A percentile compares a stretch with the other conserved stretches of the same genome.
phyloP scores from a whole-genome alignment of 2,113 vertebrate genomes.

The Anser cygnoides region DNA sequence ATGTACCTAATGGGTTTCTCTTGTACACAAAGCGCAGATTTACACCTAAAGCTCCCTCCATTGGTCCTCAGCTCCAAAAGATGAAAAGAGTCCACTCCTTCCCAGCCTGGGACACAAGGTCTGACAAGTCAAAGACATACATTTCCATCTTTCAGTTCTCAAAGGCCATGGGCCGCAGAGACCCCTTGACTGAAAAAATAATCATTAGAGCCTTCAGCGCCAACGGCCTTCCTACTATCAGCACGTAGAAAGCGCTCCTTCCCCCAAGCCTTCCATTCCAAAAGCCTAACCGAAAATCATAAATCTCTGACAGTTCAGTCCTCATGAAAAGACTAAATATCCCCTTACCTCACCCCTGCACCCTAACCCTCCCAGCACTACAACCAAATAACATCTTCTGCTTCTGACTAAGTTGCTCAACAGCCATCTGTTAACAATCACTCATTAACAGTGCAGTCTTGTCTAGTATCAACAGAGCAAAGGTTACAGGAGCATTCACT shows the following conservation, averaged over 20 bases:
- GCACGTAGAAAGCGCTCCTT: not conserved
- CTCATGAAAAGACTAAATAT: slow-evolving; percentile 52
- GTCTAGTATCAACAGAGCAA: slow-evolving; percentile 75
- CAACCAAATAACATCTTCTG: slow-evolving; percentile 41
- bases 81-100: not conserved
- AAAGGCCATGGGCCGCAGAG: slow-evolving; percentile 9
- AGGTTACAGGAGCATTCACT: slow-evolving; percentile 76
- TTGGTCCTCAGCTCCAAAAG: not conserved
- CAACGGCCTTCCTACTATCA: not conserved
- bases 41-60: not conserved
- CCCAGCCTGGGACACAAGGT: not conserved
- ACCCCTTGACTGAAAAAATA: not conserved
- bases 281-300: slow-evolving; percentile 41
- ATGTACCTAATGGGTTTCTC: not conserved
- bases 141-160: not conserved
- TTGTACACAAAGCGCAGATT: not conserved
- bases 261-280: not conserved
- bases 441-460: slow-evolving; percentile 77
- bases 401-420: slow-evolving; percentile 52
- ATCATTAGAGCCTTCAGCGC: not conserved
- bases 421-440: slow-evolving; percentile 76
- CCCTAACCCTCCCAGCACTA: slow-evolving; percentile 47
- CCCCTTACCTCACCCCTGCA: slow-evolving; percentile 63
- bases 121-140: not conserved
- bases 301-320: slow-evolving; percentile 35